Evolutionary conservation across 2,888 invertebrate species (phyloP).

Genomic region (Pristionchus maxplancki): DNA sequence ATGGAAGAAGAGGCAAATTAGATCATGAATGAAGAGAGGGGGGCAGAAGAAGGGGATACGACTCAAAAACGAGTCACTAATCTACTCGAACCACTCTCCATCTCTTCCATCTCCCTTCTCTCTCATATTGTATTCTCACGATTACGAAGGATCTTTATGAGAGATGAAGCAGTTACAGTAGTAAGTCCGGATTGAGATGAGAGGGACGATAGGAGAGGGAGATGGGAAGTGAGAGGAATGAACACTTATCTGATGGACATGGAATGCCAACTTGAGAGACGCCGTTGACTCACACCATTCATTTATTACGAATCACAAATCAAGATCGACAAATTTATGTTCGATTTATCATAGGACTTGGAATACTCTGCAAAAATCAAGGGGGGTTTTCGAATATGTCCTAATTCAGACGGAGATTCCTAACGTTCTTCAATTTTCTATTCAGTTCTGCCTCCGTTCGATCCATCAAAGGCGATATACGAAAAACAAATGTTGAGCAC

Average conservation of each 20-base stretch:
- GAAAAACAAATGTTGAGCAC: too few relatives aligned
- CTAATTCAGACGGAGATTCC: too few relatives aligned
- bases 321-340: background rate
- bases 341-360: too few relatives aligned
- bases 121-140: slow-evolving; percentile 18
- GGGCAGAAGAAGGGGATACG: background rate
- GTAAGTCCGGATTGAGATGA: slow-evolving; percentile 23
- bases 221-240: background rate
- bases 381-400: too few relatives aligned
- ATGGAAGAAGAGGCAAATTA: slow-evolving; percentile 10
- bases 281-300: background rate
- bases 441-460: too few relatives aligned
- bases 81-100: background rate
- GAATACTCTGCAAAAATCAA: too few relatives aligned
- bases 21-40: slow-evolving; percentile 29
- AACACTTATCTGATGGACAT: background rate
- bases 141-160: background rate
- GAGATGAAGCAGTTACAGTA: background rate
- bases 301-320: background rate
- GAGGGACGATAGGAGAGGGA: background rate
- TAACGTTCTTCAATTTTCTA: too few relatives aligned
- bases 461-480: too few relatives aligned
- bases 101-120: background rate
- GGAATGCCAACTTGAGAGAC: background rate
- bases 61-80: background rate